A percentile compares a stretch with the other conserved stretches of the same genome.
Conservation (phyloP, 1,140 invertebrate species). For the Hetaerina americana region DNA sequence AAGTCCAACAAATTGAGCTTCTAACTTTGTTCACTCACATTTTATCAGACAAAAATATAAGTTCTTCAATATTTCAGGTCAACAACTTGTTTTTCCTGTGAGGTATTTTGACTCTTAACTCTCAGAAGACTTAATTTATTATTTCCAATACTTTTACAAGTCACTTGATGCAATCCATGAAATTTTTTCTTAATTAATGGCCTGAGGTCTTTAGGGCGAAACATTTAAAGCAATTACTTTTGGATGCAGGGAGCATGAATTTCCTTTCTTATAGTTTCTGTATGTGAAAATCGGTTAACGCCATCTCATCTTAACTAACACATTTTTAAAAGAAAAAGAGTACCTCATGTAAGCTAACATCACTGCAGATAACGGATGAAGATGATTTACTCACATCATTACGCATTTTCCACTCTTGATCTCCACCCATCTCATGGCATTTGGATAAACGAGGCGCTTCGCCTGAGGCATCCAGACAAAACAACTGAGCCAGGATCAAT, state of each 20-base stretch:
- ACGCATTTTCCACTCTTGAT: conserved; percentile 78
- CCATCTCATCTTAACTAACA: neutral
- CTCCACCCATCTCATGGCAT: conserved; percentile 81
- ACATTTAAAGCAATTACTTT: neutral
- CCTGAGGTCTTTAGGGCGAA: neutral
- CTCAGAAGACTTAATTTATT: too few species aligned
- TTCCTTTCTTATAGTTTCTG: neutral
- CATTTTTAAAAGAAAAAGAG: conserved; percentile 3
- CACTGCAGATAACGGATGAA: neutral
- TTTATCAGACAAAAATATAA: too few species aligned
- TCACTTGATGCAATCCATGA: neutral
- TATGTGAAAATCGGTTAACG: too few species aligned
- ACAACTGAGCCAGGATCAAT: conserved; percentile 65
- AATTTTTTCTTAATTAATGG: neutral
- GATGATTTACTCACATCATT: conserved; percentile 36
- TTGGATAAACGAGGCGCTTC: conserved; percentile 57
- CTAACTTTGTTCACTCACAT: too few species aligned
- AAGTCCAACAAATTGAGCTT: too few species aligned
- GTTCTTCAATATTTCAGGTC: too few species aligned
- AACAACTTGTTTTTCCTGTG: too few species aligned
- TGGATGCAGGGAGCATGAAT: neutral
- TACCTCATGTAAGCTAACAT: neutral
- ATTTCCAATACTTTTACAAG: too few species aligned
- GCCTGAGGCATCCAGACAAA: conserved; percentile 68
- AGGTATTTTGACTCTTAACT: too few species aligned